These are phyloP conservation scores for Trichonephila clavata DNA, from an alignment of 1,140 invertebrate species.

Conservation along the genomic window DNA sequence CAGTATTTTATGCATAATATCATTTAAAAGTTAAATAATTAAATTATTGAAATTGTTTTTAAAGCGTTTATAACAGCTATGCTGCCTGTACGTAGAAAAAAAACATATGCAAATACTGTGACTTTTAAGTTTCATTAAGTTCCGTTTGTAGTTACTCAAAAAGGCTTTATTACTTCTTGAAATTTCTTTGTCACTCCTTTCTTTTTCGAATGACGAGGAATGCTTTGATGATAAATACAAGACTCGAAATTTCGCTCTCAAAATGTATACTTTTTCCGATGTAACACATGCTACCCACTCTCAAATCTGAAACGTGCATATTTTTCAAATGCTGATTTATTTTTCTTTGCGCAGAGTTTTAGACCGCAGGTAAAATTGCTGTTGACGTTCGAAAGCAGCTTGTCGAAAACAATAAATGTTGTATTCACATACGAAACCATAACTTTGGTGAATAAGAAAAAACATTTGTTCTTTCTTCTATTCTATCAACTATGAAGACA, in stretches of 20 bases:
- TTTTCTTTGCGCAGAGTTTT: neutral
- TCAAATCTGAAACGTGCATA: neutral
- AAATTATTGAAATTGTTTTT: no score
- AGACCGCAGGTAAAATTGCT: conserved; percentile 21
- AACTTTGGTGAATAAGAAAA: neutral
- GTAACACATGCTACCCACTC: neutral
- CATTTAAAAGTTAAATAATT: no score
- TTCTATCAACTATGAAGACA: no score
- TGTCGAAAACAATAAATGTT: conserved; percentile 13
- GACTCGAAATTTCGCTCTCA: neutral
- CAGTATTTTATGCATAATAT: no score
- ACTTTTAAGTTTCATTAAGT: neutral
- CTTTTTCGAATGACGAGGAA: neutral
- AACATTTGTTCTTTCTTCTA: neutral
- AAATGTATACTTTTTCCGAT: neutral
- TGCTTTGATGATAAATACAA: neutral
- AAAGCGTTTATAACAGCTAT: no score
- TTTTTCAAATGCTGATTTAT: neutral
- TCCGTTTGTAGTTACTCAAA: neutral
- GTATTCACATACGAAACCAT: neutral
- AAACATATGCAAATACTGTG: no score
- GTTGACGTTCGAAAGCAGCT: neutral
- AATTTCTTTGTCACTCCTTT: neutral
- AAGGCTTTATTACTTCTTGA: neutral
- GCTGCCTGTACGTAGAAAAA: no score